Conservation (phyloP, 2,113 vertebrate species). For the Cichladusa arquata region DNA sequence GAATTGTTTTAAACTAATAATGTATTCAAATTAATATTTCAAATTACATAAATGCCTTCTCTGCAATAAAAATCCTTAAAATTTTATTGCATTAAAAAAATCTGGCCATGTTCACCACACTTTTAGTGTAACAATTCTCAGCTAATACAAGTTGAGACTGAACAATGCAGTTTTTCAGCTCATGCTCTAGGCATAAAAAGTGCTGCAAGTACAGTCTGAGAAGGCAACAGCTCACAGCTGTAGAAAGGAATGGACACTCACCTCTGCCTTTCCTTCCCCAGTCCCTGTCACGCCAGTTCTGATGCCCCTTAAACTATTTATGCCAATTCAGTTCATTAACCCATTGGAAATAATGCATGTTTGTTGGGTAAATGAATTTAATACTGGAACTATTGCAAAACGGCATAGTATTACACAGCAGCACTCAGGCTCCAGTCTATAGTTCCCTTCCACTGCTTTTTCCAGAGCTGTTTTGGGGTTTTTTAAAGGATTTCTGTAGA, state of each 20-base stretch:
- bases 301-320: not conserved
- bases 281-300: not conserved
- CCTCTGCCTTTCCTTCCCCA: not conserved
- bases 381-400: not conserved
- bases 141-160: not conserved
- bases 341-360: not conserved
- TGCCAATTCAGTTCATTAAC: not conserved
- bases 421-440: not conserved
- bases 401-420: not conserved
- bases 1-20: not conserved
- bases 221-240: not conserved
- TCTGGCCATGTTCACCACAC: not conserved
- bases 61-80: not conserved
- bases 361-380: not conserved
- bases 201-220: not conserved
- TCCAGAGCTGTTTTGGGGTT: accelerated
- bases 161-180: not conserved
- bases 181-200: not conserved
- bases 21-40: not conserved
- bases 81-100: not conserved
- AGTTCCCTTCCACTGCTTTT: not conserved
- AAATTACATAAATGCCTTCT: not conserved
- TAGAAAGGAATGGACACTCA: not conserved
- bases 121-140: not conserved
- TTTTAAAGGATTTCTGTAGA: not conserved